Evolutionary conservation across 2,113 vertebrate genomes (phyloP).

Genomic region (Charadrius vociferus): DNA sequence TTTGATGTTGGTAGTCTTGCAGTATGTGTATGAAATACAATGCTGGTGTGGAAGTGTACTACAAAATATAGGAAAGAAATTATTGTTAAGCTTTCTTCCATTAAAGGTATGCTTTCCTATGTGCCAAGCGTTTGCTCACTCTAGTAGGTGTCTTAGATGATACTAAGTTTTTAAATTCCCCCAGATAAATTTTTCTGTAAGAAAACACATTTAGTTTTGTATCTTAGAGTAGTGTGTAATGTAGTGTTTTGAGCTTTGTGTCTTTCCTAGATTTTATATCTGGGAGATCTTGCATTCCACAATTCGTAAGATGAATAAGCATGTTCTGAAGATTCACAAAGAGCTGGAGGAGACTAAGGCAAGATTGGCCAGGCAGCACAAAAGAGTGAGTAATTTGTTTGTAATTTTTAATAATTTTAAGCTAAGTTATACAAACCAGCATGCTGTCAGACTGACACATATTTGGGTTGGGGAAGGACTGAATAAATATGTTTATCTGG

Average conservation of each 20-base stretch:
- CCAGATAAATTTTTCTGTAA: not conserved
- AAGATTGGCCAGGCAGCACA: slow-evolving; percentile 93
- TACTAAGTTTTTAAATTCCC: not conserved
- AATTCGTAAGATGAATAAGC: slow-evolving; percentile 98
- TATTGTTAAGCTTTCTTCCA: not conserved
- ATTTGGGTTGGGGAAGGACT: not conserved
- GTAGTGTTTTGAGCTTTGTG: not conserved
- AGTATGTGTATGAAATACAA: not conserved
- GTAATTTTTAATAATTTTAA: not conserved
- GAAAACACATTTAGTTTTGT: not conserved
- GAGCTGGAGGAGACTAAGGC: slow-evolving; percentile 95
- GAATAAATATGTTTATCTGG: not conserved
- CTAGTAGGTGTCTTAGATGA: not conserved
- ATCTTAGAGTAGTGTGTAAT: not conserved
- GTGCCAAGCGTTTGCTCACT: not conserved
- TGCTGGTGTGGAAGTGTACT: not conserved
- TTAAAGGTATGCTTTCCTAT: not conserved
- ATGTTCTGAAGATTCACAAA: slow-evolving; percentile 96
- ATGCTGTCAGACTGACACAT: not conserved
- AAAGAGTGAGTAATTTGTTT: slow-evolving; percentile 72
- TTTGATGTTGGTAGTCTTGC: not conserved
- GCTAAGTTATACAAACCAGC: not conserved
- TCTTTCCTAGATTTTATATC: slow-evolving; percentile 84
- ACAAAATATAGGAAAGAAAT: not conserved
- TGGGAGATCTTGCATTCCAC: slow-evolving; percentile 99